Evolutionary conservation across 2,888 invertebrate genomes (phyloP).

Genomic region (Epiblema foenella): DNA sequence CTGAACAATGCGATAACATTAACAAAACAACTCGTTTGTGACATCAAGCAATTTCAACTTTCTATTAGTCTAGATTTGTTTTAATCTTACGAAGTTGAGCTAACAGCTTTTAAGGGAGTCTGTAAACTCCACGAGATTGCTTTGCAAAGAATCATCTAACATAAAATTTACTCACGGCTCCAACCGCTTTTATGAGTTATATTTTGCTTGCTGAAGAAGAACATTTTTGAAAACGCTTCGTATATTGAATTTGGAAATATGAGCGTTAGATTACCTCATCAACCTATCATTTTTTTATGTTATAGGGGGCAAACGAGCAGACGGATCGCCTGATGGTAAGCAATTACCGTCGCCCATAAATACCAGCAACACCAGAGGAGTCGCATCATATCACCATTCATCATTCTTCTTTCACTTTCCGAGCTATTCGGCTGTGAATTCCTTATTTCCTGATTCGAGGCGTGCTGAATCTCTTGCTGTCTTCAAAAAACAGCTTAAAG

Average conservation of each 20-base stretch:
- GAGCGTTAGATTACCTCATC: too few relatives aligned
- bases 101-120: slow-evolving; percentile 6
- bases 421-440: too few relatives aligned
- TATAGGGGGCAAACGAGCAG: too few relatives aligned
- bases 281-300: too few relatives aligned
- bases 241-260: background rate
- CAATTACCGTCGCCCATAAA: too few relatives aligned
- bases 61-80: background rate
- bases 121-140: slow-evolving; percentile 10
- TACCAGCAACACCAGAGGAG: too few relatives aligned
- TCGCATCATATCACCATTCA: too few relatives aligned
- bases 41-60: background rate
- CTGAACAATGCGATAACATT: background rate
- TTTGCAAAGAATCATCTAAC: background rate
- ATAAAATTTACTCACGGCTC: background rate
- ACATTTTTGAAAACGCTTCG: background rate
- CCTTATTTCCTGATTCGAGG: too few relatives aligned
- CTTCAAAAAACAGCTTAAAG: too few relatives aligned
- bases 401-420: too few relatives aligned
- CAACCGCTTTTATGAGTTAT: background rate
- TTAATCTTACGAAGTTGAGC: background rate
- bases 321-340: too few relatives aligned
- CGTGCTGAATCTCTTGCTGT: too few relatives aligned
- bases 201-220: background rate
- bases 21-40: background rate